Conservation (phyloP, 2,113 vertebrate genomes). For the Sturnus vulgaris region DNA sequence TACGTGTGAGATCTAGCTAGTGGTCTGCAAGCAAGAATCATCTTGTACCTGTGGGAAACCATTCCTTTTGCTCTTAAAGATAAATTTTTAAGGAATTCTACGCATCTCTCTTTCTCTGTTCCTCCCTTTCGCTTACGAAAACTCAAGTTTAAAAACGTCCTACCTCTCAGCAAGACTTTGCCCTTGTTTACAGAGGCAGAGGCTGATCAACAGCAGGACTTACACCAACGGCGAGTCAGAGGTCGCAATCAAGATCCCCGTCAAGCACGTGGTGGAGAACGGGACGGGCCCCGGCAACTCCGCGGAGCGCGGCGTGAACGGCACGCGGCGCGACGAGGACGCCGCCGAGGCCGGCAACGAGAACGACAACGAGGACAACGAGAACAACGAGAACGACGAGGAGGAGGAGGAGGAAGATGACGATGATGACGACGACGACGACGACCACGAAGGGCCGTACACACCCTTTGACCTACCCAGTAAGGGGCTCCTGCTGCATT, state of each 20-base stretch:
- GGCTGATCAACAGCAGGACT: constrained; percentile 87
- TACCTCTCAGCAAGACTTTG: background rate
- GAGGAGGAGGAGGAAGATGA: constrained; percentile 91
- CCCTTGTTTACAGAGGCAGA: constrained; percentile 84
- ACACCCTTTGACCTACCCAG: constrained; percentile 88
- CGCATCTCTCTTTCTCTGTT: background rate
- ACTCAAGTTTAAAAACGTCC: fast-evolving
- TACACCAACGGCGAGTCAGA: constrained; percentile 90
- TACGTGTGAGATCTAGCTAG: background rate
- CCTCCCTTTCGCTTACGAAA: background rate
- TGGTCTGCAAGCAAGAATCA: background rate
- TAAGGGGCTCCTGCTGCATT: constrained; percentile 63
- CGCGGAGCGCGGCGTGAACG: constrained; percentile 63
- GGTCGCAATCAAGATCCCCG: constrained; percentile 81
- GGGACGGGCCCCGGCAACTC: constrained; percentile 77
- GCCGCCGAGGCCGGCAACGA: constrained; percentile 78
- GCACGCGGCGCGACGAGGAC: constrained; percentile 68
- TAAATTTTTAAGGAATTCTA: background rate
- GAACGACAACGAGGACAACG: constrained; percentile 86
- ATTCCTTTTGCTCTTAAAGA: background rate
- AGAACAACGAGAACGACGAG: constrained; percentile 88
- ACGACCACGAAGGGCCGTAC: constrained; percentile 85
- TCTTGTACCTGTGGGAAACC: background rate
- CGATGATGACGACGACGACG: constrained; percentile 77
- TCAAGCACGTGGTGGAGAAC: constrained; percentile 84